Conservation (phyloP, 2,888 invertebrate species). For the Cheilosia grossa region DNA sequence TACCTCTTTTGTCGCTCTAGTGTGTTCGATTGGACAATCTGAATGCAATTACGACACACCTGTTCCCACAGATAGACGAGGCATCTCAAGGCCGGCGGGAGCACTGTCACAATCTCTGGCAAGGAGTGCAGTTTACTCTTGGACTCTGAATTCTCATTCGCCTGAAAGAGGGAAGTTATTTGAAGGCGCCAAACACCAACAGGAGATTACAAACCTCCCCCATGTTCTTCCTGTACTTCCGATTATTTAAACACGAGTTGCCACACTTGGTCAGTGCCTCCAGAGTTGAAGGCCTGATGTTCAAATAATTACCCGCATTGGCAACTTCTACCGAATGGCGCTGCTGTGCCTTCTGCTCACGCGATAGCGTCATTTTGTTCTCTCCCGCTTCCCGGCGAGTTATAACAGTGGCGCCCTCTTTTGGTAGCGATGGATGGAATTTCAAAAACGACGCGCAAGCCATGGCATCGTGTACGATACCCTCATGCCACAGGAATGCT, state of each 20-base stretch:
- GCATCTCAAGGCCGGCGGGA: constrained; percentile 94
- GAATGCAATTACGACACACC: constrained; percentile 87
- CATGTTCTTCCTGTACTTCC: constrained; percentile 84
- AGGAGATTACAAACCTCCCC: constrained; percentile 64
- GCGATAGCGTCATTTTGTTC: constrained; percentile 80
- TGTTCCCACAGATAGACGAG: constrained; percentile 96
- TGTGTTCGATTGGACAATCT: constrained; percentile 84
- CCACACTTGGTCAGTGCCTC: constrained; percentile 91
- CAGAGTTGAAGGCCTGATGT: constrained; percentile 90
- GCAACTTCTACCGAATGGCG: constrained; percentile 95
- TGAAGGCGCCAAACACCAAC: not conserved
- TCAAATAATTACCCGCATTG: constrained; percentile 88
- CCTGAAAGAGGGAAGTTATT: constrained; percentile 17
- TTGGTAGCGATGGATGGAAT: constrained; percentile 94
- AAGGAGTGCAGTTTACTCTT: constrained; percentile 81
- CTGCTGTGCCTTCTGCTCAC: constrained; percentile 88
- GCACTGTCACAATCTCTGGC: constrained; percentile 86
- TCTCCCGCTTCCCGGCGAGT: constrained; percentile 85
- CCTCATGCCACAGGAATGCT: constrained; percentile 98
- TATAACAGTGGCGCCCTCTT: constrained; percentile 90
- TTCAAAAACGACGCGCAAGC: constrained; percentile 98
- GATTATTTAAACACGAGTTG: constrained; percentile 90
- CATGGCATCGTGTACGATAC: constrained; percentile 98
- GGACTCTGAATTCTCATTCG: constrained; percentile 71
- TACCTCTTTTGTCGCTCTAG: constrained; percentile 79